Evolutionary conservation across 2,113 vertebrate species (phyloP), one percentile per base, ranked within the genome.

Genomic region (Ochotona curzoniae): DNA sequence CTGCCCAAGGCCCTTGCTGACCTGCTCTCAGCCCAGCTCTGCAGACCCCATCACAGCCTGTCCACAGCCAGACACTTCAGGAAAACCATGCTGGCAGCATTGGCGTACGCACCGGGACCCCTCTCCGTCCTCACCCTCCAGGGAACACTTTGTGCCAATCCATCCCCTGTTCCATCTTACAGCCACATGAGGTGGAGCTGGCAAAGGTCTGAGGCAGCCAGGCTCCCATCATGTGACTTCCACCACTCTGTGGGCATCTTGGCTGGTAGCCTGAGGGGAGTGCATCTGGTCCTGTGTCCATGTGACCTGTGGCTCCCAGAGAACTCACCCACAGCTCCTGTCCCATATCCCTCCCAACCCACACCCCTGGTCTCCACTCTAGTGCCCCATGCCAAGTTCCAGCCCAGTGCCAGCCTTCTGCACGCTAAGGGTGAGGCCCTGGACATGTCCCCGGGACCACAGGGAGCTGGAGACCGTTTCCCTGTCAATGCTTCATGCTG

Each of bases 201-300:
- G 15, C 44, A 10, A 0, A 0, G 44, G 18, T 35, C n/a, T 7
- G 38, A n/a, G 5, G 18, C 9, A 23, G 38, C 21, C 18, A 18
- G 10, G 14, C 14, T 4, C 8, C 54, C 18, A 18, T 9, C 54
- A 44, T 57, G 10, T 11, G 54, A 13, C 54, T 57, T 18, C 54
- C 54, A 57, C 17, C 38, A 44, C 38, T 44, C 38, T 44, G 38
- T 44, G 38, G 38, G 38, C 38, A 44, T 44, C 54, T 13, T 13
- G 18, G 54, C 14, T 17, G 18, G 54, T 18, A 57, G 54, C 54
- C 54, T 57, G 54, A 57, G 54, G 54, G 17, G 54, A 4, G 54
- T 57, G 54, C 14, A 0, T 1, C 12, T 7, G 17, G 2, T 18
- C 4, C 7, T 10, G 67, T 5, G n/a, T 0, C 20, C 20, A 44